These are phyloP conservation scores for Gadus macrocephalus DNA, from an alignment of 2,113 vertebrate species.

Conservation along the genomic window DNA sequence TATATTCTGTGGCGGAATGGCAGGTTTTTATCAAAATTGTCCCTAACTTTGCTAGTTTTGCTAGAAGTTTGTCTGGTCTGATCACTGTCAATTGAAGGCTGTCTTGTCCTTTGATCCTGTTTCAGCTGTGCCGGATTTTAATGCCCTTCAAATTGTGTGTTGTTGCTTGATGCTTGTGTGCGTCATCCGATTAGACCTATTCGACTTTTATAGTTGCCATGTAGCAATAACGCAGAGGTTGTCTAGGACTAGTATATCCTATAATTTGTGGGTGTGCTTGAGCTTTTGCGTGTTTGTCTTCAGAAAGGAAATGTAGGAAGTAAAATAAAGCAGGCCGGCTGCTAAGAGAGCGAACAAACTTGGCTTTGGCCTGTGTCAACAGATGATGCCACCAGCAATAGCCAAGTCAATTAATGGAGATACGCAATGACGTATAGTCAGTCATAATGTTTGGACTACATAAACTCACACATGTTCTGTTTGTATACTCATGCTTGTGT, in stretches of 20 bases:
- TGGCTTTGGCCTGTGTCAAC: constrained; percentile 49
- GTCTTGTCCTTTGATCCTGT: neutral
- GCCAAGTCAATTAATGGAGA: constrained; percentile 50
- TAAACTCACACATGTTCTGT: constrained; percentile 24
- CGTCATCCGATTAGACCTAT: neutral
- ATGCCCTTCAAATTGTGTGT: neutral
- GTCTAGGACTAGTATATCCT: too few species aligned
- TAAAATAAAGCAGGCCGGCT: neutral
- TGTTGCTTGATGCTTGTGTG: too few species aligned
- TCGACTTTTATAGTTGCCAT: neutral
- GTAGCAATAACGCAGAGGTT: constrained; percentile 1
- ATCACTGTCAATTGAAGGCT: neutral
- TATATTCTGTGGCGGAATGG: neutral
- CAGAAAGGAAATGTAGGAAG: neutral
- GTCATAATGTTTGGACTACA: constrained; percentile 28
- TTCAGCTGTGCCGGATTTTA: neutral
- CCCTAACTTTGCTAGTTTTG: neutral
- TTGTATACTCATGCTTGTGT: constrained; percentile 10
- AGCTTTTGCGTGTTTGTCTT: neutral
- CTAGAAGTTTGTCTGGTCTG: neutral
- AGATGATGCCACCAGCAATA: constrained; percentile 43
- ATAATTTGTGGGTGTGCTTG: constrained; percentile 17
- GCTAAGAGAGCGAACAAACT: constrained; percentile 31
- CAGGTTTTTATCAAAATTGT: neutral
- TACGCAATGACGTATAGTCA: constrained; percentile 48